Percentiles rank a stretch among this genome's conserved stretches.
Conservation (phyloP, 2,797 vertebrate genomes). For the Danio albolineatus region DNA sequence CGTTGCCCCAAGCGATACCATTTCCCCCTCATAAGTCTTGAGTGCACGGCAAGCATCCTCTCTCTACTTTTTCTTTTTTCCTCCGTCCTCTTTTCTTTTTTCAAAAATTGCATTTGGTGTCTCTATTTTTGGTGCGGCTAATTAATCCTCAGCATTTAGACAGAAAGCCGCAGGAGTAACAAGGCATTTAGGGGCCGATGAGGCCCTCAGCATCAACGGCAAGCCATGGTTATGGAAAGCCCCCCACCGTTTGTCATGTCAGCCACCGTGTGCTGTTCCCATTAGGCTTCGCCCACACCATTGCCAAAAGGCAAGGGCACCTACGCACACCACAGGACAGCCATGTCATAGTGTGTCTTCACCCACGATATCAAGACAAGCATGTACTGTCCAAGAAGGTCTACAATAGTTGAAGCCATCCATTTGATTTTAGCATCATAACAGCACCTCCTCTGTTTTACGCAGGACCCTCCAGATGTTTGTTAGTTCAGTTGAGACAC, state of each 20-base stretch:
- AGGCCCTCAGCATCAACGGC: constrained; percentile 29
- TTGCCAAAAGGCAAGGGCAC: constrained; percentile 37
- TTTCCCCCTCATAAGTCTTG: constrained; percentile 23
- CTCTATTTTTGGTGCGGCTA: constrained; percentile 57
- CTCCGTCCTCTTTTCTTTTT: constrained; percentile 43
- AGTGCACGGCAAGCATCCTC: constrained; percentile 27
- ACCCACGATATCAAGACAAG: neutral
- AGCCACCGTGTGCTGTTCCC: constrained; percentile 30
- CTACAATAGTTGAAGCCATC: neutral
- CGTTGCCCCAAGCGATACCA: constrained; percentile 16
- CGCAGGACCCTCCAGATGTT: neutral
- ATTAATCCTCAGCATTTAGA: constrained; percentile 55
- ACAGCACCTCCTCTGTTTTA: neutral
- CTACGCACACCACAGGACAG: constrained; percentile 31
- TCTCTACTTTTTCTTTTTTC: constrained; percentile 26
- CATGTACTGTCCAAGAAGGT: neutral
- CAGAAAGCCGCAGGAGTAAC: constrained; percentile 41
- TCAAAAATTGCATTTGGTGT: constrained; percentile 49
- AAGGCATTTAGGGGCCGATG: constrained; percentile 47
- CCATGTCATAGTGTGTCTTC: constrained; percentile 21
- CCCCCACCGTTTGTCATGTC: constrained; percentile 42
- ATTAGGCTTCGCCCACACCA: constrained; percentile 36
- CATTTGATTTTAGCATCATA: neutral
- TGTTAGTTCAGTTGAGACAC: neutral
- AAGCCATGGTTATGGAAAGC: constrained; percentile 39